phyloP scores from a whole-genome alignment of 2,113 vertebrate genomes.

The Mobula hypostoma region DNA sequence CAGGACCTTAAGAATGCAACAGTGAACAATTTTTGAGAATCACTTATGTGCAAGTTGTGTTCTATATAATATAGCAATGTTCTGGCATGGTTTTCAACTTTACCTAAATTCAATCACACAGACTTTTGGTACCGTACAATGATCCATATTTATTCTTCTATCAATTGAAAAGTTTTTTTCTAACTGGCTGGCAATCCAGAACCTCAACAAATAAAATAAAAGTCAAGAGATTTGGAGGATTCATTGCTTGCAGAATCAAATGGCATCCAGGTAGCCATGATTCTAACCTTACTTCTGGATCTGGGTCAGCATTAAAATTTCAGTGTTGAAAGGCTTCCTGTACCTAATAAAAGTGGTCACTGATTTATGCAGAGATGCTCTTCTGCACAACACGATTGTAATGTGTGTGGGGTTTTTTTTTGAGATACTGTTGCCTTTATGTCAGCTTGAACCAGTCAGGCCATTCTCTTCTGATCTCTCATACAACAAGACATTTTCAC shows the following conservation, averaged over 20 bases:
- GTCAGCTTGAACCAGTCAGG: too few relatives aligned
- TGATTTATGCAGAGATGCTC: too few relatives aligned
- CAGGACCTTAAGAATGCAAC: not conserved
- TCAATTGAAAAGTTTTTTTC: not conserved
- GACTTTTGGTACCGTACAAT: not conserved
- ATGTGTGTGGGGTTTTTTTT: too few relatives aligned
- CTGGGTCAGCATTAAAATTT: not conserved
- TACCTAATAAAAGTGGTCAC: too few relatives aligned
- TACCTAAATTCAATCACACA: not conserved
- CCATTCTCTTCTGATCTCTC: too few relatives aligned
- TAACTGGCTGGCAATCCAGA: not conserved
- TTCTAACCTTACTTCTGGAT: not conserved
- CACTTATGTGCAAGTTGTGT: not conserved
- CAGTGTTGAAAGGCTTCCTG: not conserved
- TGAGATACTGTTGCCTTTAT: too few relatives aligned
- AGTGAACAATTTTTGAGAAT: not conserved
- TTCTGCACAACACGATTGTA: too few relatives aligned
- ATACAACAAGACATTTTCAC: too few relatives aligned
- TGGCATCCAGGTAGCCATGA: not conserved
- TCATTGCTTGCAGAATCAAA: not conserved
- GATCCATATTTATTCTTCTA: not conserved
- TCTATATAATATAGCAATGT: not conserved
- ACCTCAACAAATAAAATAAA: not conserved
- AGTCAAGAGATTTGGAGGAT: not conserved
- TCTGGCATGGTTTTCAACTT: not conserved